Evolutionary conservation across 2,113 vertebrate species (phyloP), one percentile per base, ranked within the genome.

Genomic region (Python bivittatus): DNA sequence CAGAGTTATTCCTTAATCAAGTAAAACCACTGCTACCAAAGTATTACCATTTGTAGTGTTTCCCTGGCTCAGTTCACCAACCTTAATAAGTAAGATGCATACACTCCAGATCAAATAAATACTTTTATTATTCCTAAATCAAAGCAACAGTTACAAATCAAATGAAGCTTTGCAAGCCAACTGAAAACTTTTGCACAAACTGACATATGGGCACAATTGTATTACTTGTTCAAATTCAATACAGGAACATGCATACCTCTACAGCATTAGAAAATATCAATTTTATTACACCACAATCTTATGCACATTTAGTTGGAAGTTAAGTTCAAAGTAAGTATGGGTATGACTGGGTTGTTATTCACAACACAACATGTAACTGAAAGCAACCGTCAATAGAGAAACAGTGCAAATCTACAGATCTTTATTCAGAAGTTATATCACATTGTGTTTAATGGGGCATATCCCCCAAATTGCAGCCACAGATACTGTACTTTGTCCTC

Each of bases 51-150:
- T 92, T 54, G 13, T 48, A 23, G 25, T 92, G 20, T 48, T 86
- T 33, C 92, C 22, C 60, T 27, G 0, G 84, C 2, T 6, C 90
- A 93, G 72, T 88, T 38, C 17, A 54, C 44, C 68, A 38, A 1
- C 1, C 68, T 86, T 84, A 57, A 57, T 60, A 0, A 0, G 23
- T 84, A 90, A 93, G 91, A 42, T 84, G 83, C 56, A 48, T 2
- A 7, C 17, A 8, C 17, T 88, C 4, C n/a, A 2, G 10, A 20
- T 57, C 0, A 2, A 91, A 20, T 53, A 79, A 90, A 12, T 53
- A 61, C 90, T 84, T 96, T 38, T 5, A 94, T 93, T 93, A 5
- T 0, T 0, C 92, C 93, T 93, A 68, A 91, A 61, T 72, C 86
- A 72, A 68, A 57, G 13, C 6, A 90, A 44, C 15, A 7, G 20